Percentiles rank a stretch among this genome's conserved stretches.
Conservation (phyloP, 2,113 vertebrate species). For the Crotalus viridis region DNA sequence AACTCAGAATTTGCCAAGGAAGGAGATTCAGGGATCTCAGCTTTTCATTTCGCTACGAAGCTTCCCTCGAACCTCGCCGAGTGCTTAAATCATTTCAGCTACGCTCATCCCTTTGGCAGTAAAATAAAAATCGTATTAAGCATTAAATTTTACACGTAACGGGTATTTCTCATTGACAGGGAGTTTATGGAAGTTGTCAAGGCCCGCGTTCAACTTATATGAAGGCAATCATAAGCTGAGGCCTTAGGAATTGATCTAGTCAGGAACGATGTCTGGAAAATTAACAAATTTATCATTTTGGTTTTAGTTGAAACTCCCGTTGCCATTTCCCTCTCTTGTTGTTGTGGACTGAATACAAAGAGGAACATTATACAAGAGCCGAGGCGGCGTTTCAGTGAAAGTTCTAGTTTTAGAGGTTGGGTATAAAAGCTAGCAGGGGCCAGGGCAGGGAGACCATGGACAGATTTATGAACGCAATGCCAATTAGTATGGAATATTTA, state of each 20-base stretch:
- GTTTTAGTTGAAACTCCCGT: slow-evolving; percentile 40
- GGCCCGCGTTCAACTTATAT: slow-evolving; percentile 58
- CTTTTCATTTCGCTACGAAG: slow-evolving; percentile 59
- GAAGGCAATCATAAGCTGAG: slow-evolving; percentile 60
- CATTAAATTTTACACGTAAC: slow-evolving; percentile 70
- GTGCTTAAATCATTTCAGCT: slow-evolving; percentile 67
- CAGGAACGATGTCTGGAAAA: slow-evolving; percentile 60
- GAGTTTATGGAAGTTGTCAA: slow-evolving; percentile 70
- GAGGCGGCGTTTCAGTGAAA: slow-evolving; percentile 53
- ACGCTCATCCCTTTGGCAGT: slow-evolving; percentile 58
- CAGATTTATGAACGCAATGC: background rate
- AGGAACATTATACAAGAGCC: slow-evolving; percentile 47
- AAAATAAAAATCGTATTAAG: slow-evolving; percentile 73
- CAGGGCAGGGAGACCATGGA: background rate
- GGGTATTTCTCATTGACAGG: slow-evolving; percentile 64
- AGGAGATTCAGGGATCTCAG: slow-evolving; percentile 39
- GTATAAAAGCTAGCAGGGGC: background rate
- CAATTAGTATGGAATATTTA: background rate
- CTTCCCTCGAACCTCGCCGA: slow-evolving; percentile 63
- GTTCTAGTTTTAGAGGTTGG: slow-evolving; percentile 54
- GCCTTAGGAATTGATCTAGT: slow-evolving; percentile 60
- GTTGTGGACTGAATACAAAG: slow-evolving; percentile 43
- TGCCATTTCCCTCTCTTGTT: slow-evolving; percentile 39
- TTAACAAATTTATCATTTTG: slow-evolving; percentile 63
- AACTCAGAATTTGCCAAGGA: slow-evolving; percentile 45